phyloP scores from a whole-genome alignment of 2,797 vertebrate species.

The Rachycentron canadum region DNA sequence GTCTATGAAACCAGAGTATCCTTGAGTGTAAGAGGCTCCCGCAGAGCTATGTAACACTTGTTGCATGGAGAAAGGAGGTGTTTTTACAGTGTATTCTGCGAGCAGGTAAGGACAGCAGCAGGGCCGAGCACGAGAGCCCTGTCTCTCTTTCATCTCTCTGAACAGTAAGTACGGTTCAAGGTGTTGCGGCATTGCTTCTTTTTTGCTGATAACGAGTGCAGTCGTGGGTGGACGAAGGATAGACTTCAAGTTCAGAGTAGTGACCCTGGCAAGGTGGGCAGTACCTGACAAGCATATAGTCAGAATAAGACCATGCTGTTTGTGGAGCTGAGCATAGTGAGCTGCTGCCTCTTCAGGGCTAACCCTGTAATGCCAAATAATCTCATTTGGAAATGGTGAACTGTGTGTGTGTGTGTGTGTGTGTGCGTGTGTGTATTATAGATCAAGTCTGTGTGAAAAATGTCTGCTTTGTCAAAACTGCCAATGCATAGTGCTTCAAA shows the following conservation, averaged over 20 bases:
- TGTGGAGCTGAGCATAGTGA: neutral
- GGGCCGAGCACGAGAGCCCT: neutral
- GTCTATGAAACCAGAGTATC: conserved; percentile 3
- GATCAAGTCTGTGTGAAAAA: neutral
- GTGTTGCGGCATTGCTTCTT: neutral
- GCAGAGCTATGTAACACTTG: neutral
- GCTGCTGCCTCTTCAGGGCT: neutral
- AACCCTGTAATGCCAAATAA: neutral
- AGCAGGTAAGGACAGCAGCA: neutral
- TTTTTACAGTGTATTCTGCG: conserved; percentile 2
- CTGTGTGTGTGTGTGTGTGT: no score
- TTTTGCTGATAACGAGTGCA: neutral
- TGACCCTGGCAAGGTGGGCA: neutral
- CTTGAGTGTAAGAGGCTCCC: conserved; percentile 3
- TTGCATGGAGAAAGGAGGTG: neutral
- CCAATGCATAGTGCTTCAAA: conserved; percentile 21
- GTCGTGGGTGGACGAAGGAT: neutral
- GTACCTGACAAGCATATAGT: neutral
- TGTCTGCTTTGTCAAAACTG: neutral
- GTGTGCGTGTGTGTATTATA: neutral
- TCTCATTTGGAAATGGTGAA: neutral
- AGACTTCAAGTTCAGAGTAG: neutral
- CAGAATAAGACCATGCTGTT: neutral
- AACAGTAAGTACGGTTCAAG: neutral
- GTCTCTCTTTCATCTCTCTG: conserved; percentile 11